A percentile compares a stretch with the other conserved stretches of the same genome.
These are phyloP conservation scores for Pelvicachromis taeniatus DNA, from an alignment of 2,113 vertebrate genomes.

Conservation along the genomic window DNA sequence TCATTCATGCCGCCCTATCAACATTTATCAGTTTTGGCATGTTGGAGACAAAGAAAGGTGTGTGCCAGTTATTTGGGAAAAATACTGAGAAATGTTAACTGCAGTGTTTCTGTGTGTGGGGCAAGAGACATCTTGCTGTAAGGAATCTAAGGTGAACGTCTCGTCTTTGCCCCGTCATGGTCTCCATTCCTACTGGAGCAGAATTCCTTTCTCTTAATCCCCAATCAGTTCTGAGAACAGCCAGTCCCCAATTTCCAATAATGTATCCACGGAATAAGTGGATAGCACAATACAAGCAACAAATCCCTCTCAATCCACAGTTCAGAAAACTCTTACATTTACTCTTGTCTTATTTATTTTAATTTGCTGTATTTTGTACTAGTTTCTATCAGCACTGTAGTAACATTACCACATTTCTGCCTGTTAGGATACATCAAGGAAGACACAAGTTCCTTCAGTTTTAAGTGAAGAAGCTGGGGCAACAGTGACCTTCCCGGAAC, in stretches of 20 bases:
- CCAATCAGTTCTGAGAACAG: neutral
- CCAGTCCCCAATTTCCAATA: neutral
- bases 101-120: neutral
- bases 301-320: neutral
- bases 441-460: neutral
- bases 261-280: neutral
- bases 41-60: neutral
- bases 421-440: neutral
- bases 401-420: neutral
- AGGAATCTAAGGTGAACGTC: conserved; percentile 23
- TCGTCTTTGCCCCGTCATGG: neutral
- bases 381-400: neutral
- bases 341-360: neutral
- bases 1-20: conserved; percentile 20
- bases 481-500: neutral
- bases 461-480: neutral
- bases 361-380: neutral
- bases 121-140: conserved; percentile 46
- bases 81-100: conserved; percentile 6
- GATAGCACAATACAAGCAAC: neutral
- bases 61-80: neutral
- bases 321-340: neutral
- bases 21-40: conserved; percentile 11
- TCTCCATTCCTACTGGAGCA: neutral
- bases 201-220: neutral